phyloP scores from a whole-genome alignment of 1,140 invertebrate genomes.

The Anagrus nilaparvatae region DNA sequence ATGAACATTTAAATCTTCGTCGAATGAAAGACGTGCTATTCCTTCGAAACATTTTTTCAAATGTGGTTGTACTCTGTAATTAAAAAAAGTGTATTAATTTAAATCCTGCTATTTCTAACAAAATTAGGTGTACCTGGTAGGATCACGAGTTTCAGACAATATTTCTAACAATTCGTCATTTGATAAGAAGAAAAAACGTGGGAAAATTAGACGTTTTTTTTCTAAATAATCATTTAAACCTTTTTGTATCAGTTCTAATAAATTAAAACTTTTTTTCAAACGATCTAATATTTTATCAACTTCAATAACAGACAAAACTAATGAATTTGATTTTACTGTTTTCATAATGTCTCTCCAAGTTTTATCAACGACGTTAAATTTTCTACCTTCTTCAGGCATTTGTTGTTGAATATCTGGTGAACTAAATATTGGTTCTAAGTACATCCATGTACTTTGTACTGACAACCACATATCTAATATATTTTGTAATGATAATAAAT shows the following conservation, averaged over 20 bases:
- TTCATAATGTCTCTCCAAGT: slow-evolving; percentile 95
- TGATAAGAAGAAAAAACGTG: slow-evolving; percentile 94
- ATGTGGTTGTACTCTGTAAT: slow-evolving; percentile 77
- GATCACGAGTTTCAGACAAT: slow-evolving; percentile 93
- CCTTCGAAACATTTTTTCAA: slow-evolving; percentile 94
- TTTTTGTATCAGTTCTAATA: slow-evolving; percentile 82
- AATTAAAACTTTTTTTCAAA: slow-evolving; percentile 73
- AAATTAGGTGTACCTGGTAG: slow-evolving; percentile 55
- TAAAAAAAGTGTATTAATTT: slow-evolving; percentile 1
- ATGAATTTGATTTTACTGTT: slow-evolving; percentile 60
- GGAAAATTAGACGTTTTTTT: slow-evolving; percentile 91
- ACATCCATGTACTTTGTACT: slow-evolving; percentile 94
- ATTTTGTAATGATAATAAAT: slow-evolving; percentile 67
- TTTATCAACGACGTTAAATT: slow-evolving; percentile 83
- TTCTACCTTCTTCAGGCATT: slow-evolving; percentile 79
- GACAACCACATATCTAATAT: slow-evolving; percentile 91
- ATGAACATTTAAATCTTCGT: slow-evolving; percentile 76
- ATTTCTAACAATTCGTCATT: slow-evolving; percentile 96
- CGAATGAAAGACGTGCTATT: slow-evolving; percentile 77
- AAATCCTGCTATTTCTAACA: not conserved
- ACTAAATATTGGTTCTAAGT: slow-evolving; percentile 92
- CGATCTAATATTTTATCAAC: slow-evolving; percentile 92
- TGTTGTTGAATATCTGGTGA: slow-evolving; percentile 93
- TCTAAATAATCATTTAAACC: slow-evolving; percentile 93
- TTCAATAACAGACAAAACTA: slow-evolving; percentile 71